Conservation (phyloP, 1,140 invertebrate species). For the Portunus trituberculatus region DNA sequence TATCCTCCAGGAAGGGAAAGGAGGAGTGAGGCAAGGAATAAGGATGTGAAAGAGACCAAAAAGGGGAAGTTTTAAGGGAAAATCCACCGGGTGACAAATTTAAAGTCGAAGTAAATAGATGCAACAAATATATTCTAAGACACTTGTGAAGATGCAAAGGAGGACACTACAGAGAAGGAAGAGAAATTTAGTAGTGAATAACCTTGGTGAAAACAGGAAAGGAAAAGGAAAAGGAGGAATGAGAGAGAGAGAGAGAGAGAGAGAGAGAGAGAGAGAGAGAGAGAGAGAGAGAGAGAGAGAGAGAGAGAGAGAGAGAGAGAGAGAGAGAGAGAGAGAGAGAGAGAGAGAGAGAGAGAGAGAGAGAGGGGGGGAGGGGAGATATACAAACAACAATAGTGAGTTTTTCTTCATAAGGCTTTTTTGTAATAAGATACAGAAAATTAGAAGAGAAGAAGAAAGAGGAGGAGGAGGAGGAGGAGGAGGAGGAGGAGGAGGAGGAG, state of each 20-base stretch:
- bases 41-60: no score
- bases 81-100: no score
- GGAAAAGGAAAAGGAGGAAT: neutral
- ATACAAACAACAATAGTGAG: no score
- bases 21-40: no score
- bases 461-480: neutral
- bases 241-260: neutral
- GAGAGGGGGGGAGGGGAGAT: neutral
- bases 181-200: no score
- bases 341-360: neutral
- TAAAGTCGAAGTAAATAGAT: no score
- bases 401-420: no score
- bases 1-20: no score
- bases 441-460: neutral
- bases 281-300: neutral
- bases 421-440: neutral
- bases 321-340: neutral
- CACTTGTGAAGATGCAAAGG: no score
- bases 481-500: conserved; percentile 16
- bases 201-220: neutral
- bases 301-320: neutral
- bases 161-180: no score
- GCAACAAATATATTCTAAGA: no score
- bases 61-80: no score
- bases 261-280: neutral